These are phyloP conservation scores for Aurelia coerulea DNA, from an alignment of 30 jellyfish, hydroid and myxozoan species.

Conservation along the genomic window DNA sequence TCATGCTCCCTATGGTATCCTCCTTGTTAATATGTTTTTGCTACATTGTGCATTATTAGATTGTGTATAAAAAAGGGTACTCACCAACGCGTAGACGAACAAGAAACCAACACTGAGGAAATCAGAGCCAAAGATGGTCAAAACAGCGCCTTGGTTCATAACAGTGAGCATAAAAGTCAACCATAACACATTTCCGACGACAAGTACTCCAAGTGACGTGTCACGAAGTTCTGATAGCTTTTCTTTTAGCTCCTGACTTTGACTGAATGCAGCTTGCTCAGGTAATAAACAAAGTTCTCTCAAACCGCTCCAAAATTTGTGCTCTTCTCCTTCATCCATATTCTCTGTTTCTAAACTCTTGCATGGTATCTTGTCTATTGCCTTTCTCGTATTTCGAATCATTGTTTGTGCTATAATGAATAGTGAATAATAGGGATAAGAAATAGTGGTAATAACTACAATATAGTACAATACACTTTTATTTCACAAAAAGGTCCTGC, in stretches of 20 bases:
- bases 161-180: slow-evolving; percentile 92
- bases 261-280: slow-evolving; percentile 95
- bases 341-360: slow-evolving; percentile 50
- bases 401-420: slow-evolving; percentile 69
- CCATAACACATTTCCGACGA: slow-evolving; percentile 88
- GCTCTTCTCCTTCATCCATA: slow-evolving; percentile 85
- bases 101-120: slow-evolving; percentile 94
- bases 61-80: not conserved
- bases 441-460: too few relatives aligned
- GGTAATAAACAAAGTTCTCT: slow-evolving; percentile 85
- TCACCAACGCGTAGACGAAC: slow-evolving; percentile 80
- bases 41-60: too few relatives aligned
- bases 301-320: slow-evolving; percentile 75
- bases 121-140: slow-evolving; percentile 75
- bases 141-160: slow-evolving; percentile 84
- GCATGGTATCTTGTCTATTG: slow-evolving; percentile 59
- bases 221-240: slow-evolving; percentile 91
- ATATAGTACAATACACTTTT: too few relatives aligned
- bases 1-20: too few relatives aligned
- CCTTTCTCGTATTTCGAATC: slow-evolving; percentile 85
- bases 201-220: slow-evolving; percentile 76
- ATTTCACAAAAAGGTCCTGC: too few relatives aligned
- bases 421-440: not conserved
- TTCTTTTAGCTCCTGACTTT: slow-evolving; percentile 84
- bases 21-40: too few relatives aligned